Conservation (phyloP, 2,113 vertebrate species). For the Urocolius indicus region DNA sequence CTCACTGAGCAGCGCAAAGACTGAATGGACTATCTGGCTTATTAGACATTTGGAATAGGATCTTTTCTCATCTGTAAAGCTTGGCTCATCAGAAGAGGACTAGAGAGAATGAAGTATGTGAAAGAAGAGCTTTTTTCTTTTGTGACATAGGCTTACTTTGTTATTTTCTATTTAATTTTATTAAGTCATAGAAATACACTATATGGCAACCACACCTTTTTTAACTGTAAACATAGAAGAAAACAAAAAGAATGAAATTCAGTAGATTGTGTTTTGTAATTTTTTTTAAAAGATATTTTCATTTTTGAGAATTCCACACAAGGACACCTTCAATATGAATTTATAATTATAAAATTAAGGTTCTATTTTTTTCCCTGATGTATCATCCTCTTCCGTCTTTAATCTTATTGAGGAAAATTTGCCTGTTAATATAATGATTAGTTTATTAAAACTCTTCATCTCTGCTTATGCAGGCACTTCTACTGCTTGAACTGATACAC, state of each 20-base stretch:
- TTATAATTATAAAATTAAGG: background rate
- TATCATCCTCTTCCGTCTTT: background rate
- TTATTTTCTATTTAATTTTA: background rate
- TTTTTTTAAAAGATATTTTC: background rate
- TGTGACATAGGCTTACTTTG: accelerated
- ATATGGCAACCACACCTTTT: background rate
- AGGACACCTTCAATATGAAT: background rate
- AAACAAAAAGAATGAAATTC: background rate
- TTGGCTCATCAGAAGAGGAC: background rate
- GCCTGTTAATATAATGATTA: background rate
- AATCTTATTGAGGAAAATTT: background rate
- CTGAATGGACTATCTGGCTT: background rate
- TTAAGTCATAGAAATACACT: background rate
- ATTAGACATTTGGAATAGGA: background rate
- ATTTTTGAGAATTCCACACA: background rate
- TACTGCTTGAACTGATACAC: background rate
- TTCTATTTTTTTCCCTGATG: background rate
- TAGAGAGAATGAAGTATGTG: background rate
- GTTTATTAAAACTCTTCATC: conserved; percentile 20
- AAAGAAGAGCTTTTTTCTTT: background rate
- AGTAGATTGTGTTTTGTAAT: background rate
- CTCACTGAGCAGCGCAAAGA: background rate
- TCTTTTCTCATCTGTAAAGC: background rate
- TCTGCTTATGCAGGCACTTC: background rate
- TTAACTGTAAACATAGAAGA: background rate